Evolutionary conservation across 2,113 vertebrate genomes (phyloP), one percentile per base, ranked within the genome.

Genomic region (Eolophus roseicapilla): DNA sequence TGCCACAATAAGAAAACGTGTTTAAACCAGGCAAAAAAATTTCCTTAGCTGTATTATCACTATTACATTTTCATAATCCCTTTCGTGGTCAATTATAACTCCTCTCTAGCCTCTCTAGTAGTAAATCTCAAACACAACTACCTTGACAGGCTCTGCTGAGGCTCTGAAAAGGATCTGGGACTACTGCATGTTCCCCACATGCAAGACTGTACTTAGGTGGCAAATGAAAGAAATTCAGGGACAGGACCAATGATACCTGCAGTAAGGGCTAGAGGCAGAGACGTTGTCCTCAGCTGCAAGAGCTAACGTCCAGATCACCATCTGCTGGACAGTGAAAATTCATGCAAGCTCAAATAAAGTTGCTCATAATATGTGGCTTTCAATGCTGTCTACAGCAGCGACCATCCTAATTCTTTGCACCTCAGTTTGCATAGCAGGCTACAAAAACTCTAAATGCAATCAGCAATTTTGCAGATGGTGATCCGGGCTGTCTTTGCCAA

Each of bases 311-410:
- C 33, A 78, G 46, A 93, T 60, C 95, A 75, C 92, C 92, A 95
- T 80, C 95, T 97, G 77, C 88, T 87, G 93, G 95, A 28, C 86
- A 82, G 17, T 8, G 44, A 93, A 83, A 91, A 76, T 60, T 60
- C 41, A 41, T 53, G 65, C 86, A 94, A 49, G 55, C 39, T 19
- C 18, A 60, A 7, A 18, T 31, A 6, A 16, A 50, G 29, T 1
- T 44, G 15, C 37, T 39, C 23, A 7, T 5, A 47, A 17, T 1
- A 27, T 0, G 5, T 14, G 73, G 35, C 50, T 68, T 78, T 55
- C 79, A 41, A 44, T 1, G 28, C 17, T 25, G 13, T 27, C 65
- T 28, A 67, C 59, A 50, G 67, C 3, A 70, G n/a, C 21, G 28
- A 9, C 14, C 10, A 2, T 27, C 41, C n/a, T 80, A 53, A 53